Evolutionary conservation across 2,888 invertebrate species (phyloP), one percentile per base, ranked within the genome.

Genomic region (Drosophila atripex): DNA sequence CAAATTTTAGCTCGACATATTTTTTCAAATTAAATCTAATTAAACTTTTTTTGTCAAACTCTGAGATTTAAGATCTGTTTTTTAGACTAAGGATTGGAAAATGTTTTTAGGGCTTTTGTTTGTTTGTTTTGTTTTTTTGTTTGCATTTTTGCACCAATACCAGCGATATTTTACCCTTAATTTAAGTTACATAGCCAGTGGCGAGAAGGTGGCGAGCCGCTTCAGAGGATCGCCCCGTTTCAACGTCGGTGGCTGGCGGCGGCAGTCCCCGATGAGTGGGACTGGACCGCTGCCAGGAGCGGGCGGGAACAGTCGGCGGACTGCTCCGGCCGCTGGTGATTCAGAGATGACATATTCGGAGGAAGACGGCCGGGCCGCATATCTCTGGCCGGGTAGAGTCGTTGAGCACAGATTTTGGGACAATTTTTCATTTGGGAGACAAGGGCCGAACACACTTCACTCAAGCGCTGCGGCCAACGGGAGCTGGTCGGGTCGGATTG

Each of bases 141-240:
- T 76, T 52, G 14, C 63, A 35, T 78, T 74, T 76, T 75, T 68
- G 68, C 90, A 89, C 90, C 90, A 90, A 90, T 90, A 90, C 90
- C 88, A 87, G 87, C 90, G 90, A 90, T 90, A 90, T 90, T 90
- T 90, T 90, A 90, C 90, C 90, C 90, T 90, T 90, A 89, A 88
- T 86, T 84, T 73, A 78, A 83, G 80, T 85, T 88, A 89, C 87
- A 88, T 72, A 76, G 78, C 86, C 83, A 83, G 77, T 57, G 86
- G 84, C 83, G 68, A 54, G 66, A 70, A 71, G 66, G 73, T 52
- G 64, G 75, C 58, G 49, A 52, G 53, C 53, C 65, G 65, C 53
- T 64, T 63, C 39, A 65, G 53, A 65, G 66, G 58, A 57, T 46
- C 35, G 57, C 57, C 60, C 75, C 53, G 57, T 57, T 64, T 80